Base-by-base conservation (phyloP, 2,113 vertebrate species). In the Tricholaema leucomelas region DNA sequence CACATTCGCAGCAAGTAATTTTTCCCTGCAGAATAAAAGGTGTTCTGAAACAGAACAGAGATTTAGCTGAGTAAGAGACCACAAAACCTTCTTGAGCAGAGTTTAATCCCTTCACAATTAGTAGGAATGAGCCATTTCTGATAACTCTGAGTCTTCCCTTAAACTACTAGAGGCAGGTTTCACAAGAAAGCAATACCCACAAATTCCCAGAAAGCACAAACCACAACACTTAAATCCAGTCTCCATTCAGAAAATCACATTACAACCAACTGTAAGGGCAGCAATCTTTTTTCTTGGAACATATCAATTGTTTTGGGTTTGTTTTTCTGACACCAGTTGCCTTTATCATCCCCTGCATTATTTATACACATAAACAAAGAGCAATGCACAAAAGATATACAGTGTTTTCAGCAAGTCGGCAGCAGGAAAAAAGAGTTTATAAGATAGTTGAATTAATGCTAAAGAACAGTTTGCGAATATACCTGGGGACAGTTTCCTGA, bases 1-100 rank as follows among this genome's bases (percentile, higher is more conserved):
- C 99, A 99, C 99, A 99, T 99, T 93, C 99, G 98, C 61, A 99
- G 96, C 95, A 99, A 97, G 96, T 99, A 99, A 95, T 99, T 99
- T 94, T 99, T 99, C 79, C 99, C 99, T 44, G 99, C 99, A 54
- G 99, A 99, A 96, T 99, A 99, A 95, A 99, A 99, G 1, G 98
- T 98, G 94, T 97, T 99, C 99, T 99, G 95, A 92, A 97, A 83
- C 17, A 91, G 77, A 93, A 31, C 33, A 88, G 60, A 92, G 8
- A 58, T 83, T 79, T 86, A 38, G 24, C 75, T 50, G 70, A 54
- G 63, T 80, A 64, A 63, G 13, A 91, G 70, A 60, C 19, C 74
- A 78, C 2, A 83, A n/a, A 90, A 60, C 12, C 27, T 81, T 58
- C 8, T 24, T 58, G 44, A 90, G 35, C 9, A 88, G 69, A 63